Conservation (phyloP, 2,888 invertebrate genomes). For the Dioctria linearis region DNA sequence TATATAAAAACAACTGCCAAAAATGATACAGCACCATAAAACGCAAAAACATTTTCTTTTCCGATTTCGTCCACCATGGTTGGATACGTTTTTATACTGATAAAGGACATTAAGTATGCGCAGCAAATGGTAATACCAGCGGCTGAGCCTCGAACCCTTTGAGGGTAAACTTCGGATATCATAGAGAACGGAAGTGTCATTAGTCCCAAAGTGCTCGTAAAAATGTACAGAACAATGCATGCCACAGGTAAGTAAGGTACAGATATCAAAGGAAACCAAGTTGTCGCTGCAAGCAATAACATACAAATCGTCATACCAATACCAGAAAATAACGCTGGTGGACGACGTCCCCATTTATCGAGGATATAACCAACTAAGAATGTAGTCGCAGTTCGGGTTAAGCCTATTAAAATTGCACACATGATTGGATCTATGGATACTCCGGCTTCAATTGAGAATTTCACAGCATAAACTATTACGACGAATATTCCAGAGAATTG, state of each 20-base stretch:
- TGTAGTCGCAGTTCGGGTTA: conserved; percentile 76
- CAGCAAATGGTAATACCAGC: conserved; percentile 79
- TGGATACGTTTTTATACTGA: conserved; percentile 79
- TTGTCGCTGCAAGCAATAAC: conserved; percentile 73
- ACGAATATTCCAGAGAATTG: conserved; percentile 83
- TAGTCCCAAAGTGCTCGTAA: conserved; percentile 72
- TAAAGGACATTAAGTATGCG: conserved; percentile 77
- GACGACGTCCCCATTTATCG: conserved; percentile 76
- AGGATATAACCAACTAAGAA: conserved; percentile 77
- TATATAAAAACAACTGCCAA: conserved; percentile 75
- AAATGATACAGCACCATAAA: conserved; percentile 76
- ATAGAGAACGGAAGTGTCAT: conserved; percentile 82
- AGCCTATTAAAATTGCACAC: conserved; percentile 78
- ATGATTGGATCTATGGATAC: conserved; percentile 77
- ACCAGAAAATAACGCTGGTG: conserved; percentile 78
- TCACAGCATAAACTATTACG: conserved; percentile 80
- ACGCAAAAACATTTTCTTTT: conserved; percentile 76
- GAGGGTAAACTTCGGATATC: conserved; percentile 82
- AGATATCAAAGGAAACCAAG: conserved; percentile 66
- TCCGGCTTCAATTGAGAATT: conserved; percentile 77
- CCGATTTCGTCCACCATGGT: conserved; percentile 75
- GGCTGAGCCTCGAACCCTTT: conserved; percentile 76
- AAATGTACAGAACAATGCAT: conserved; percentile 68
- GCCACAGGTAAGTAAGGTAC: conserved; percentile 66
- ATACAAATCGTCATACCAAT: conserved; percentile 76